phyloP scores from a whole-genome alignment of 2,888 invertebrate genomes.

The Amphiduros pacificus region DNA sequence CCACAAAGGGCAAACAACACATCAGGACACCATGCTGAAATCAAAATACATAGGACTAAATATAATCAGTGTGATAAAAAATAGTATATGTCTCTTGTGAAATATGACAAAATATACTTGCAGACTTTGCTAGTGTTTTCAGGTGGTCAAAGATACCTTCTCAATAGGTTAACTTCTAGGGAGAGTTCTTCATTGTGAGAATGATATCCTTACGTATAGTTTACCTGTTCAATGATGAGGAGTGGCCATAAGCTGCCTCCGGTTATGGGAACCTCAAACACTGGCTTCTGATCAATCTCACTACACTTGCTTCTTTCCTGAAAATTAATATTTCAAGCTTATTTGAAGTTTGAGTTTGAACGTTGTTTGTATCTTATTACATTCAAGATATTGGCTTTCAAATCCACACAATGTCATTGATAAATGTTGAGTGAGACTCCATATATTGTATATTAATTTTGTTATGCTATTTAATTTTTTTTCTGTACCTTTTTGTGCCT shows the following conservation, averaged over 20 bases:
- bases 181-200: background rate
- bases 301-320: constrained; percentile 41
- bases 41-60: background rate
- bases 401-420: background rate
- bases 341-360: too few relatives aligned
- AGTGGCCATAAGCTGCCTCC: constrained; percentile 47
- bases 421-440: background rate
- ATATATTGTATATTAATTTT: too few relatives aligned
- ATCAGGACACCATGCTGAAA: constrained; percentile 39
- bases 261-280: constrained; percentile 38
- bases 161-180: background rate
- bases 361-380: too few relatives aligned
- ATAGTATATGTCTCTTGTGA: background rate
- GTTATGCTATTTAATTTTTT: background rate
- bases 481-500: background rate
- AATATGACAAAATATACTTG: background rate
- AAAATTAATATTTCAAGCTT: constrained; percentile 35
- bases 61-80: background rate
- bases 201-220: background rate
- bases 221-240: constrained; percentile 46
- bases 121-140: background rate
- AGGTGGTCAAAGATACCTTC: background rate
- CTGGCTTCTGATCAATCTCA: constrained; percentile 43
- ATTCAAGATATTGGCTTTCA: background rate
- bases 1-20: constrained; percentile 43